Evolutionary conservation across 2,113 vertebrate genomes (phyloP).

Genomic region (Cyphomyrus discorhynchus): DNA sequence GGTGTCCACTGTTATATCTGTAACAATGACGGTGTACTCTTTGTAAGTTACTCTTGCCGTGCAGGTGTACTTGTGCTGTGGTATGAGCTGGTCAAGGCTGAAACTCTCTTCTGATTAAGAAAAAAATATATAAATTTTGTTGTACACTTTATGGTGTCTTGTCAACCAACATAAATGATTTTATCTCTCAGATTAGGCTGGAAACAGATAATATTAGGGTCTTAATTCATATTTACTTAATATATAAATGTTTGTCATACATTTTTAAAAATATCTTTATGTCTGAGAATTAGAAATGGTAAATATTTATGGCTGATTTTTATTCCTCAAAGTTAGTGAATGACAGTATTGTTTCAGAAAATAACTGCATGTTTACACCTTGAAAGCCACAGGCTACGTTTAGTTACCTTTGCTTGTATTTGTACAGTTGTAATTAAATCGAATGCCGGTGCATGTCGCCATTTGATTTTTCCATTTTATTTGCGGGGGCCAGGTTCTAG

Average conservation of each 20-base stretch:
- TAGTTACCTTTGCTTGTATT: slow-evolving; percentile 28
- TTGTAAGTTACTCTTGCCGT: neutral
- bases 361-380: neutral
- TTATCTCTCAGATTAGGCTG: no score
- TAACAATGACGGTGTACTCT: fast-evolving
- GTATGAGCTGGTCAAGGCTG: neutral
- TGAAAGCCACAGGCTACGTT: no score
- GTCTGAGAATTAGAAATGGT: no score
- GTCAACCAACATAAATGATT: no score
- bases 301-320: no score
- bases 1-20: fast-evolving
- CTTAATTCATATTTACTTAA: no score
- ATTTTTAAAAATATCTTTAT: neutral
- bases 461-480: neutral
- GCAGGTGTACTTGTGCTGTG: neutral
- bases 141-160: neutral
- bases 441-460: neutral
- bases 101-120: no score
- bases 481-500: neutral
- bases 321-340: no score
- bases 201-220: no score
- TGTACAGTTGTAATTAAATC: slow-evolving; percentile 13
- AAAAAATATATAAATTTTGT: neutral
- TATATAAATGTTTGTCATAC: no score
- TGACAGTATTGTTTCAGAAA: neutral